Evolutionary conservation across 2,113 vertebrate species (phyloP).

Genomic region (Hydrochoerus hydrochaeris): DNA sequence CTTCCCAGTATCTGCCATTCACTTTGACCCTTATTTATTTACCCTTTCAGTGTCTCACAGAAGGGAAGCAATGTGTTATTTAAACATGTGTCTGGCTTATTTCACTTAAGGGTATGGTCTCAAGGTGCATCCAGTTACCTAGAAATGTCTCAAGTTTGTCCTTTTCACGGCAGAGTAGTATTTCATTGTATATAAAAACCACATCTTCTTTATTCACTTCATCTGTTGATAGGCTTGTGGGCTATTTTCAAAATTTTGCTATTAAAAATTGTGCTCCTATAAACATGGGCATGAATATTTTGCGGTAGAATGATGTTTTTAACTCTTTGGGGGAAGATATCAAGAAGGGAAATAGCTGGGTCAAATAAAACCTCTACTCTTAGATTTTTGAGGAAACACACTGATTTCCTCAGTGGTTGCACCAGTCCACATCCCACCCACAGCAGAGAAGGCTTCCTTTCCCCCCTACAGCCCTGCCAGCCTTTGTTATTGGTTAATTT

Average conservation of each 20-base stretch:
- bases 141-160: not conserved
- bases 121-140: not conserved
- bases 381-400: not conserved
- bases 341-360: not conserved
- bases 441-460: not conserved
- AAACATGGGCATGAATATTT: not conserved
- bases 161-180: not conserved
- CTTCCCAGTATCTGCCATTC: not conserved
- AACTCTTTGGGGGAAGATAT: not conserved
- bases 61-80: not conserved
- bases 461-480: not conserved
- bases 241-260: not conserved
- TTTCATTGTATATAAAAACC: not conserved
- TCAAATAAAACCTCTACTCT: not conserved
- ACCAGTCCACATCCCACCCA: not conserved
- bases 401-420: not conserved
- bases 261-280: not conserved
- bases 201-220: not conserved
- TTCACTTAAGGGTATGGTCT: not conserved
- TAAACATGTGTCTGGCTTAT: not conserved
- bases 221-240: not conserved
- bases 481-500: not conserved
- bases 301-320: not conserved
- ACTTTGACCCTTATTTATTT: not conserved
- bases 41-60: not conserved